Percentiles rank a stretch among this genome's conserved stretches.
Conservation (phyloP, 1,140 invertebrate species). For the Lycorma delicatula region DNA sequence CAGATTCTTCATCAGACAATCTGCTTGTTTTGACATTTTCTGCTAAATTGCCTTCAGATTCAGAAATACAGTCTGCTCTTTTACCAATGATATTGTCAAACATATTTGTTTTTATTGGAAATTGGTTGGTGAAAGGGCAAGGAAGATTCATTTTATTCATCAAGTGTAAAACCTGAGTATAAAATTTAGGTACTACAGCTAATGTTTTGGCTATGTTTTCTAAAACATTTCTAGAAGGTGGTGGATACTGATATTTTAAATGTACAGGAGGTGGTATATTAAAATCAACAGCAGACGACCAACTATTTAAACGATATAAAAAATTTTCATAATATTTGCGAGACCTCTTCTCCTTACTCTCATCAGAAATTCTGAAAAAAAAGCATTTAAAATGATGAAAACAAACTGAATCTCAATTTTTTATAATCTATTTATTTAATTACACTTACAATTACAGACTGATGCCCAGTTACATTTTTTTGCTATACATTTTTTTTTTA, state of each 20-base stretch:
- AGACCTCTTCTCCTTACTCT: slow-evolving; percentile 17
- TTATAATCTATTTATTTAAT: no score
- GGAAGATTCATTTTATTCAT: slow-evolving; percentile 95
- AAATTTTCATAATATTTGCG: slow-evolving; percentile 50
- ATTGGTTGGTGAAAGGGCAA: slow-evolving; percentile 63
- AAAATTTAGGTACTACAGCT: slow-evolving; percentile 67
- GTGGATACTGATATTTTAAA: slow-evolving; percentile 66
- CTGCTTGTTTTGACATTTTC: slow-evolving; percentile 25
- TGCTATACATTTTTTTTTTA: no score
- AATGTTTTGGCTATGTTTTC: slow-evolving; percentile 70
- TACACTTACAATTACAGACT: no score
- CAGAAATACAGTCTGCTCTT: not conserved
- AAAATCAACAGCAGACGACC: slow-evolving; percentile 54
- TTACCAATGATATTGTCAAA: not conserved
- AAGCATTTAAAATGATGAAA: no score
- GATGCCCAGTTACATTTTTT: no score
- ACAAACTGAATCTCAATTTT: no score
- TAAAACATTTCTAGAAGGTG: slow-evolving; percentile 59
- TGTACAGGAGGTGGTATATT: slow-evolving; percentile 62
- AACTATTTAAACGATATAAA: slow-evolving; percentile 56
- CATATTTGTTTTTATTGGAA: slow-evolving; percentile 30
- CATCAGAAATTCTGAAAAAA: slow-evolving; percentile 23
- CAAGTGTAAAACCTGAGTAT: slow-evolving; percentile 76
- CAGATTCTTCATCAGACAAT: slow-evolving; percentile 58
- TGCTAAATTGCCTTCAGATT: not conserved